Evolutionary conservation across 2,888 invertebrate genomes (phyloP), one percentile per base, ranked within the genome.

Genomic region (Platypus cylindrus): DNA sequence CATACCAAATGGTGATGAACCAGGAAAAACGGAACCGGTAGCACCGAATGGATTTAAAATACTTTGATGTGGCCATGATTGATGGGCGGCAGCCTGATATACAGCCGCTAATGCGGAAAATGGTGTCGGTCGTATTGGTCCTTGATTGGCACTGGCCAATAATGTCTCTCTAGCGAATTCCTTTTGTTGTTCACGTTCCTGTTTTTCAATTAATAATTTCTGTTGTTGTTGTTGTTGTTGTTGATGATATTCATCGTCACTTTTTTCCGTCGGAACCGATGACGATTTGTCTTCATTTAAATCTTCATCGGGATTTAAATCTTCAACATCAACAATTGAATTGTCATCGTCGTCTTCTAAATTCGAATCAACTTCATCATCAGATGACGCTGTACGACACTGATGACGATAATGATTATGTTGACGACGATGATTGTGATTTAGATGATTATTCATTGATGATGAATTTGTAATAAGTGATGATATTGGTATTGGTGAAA

Each of bases 321-420:
- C 84, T 57, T 83, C 84, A 9, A 84, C 83, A 55, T 85, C 84
- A 9, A 84, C 82, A 52, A 78, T 70, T 30, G 77, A 77, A 46
- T 73, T 74, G 43, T 44, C 43, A 46, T 73, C 74, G 41, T 44
- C 45, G 15, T 42, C 75, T 44, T 69, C 76, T 40, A 75, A 74
- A 37, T 81, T 78, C 4, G 78, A 77, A 51, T 82, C 77, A 52
- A 73, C 73, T 40, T 74, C 73, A 37, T 73, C 74, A 32, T 77
- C 77, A 32, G 72, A 71, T 3, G 73, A 73, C 29, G 39, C 29
- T 17, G 40, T 32, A n/a, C n/a, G n/a, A n/a, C n/a, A n/a, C n/a
- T n/a, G n/a, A n/a, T n/a, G n/a, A n/a, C n/a, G n/a, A n/a, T n/a
- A n/a, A n/a, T n/a, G n/a, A n/a, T n/a, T n/a, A n/a, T n/a, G n/a